These are phyloP conservation scores for Coracias cyanogaster DNA, from an alignment of 2,797 vertebrate species.

Conservation along the genomic window DNA sequence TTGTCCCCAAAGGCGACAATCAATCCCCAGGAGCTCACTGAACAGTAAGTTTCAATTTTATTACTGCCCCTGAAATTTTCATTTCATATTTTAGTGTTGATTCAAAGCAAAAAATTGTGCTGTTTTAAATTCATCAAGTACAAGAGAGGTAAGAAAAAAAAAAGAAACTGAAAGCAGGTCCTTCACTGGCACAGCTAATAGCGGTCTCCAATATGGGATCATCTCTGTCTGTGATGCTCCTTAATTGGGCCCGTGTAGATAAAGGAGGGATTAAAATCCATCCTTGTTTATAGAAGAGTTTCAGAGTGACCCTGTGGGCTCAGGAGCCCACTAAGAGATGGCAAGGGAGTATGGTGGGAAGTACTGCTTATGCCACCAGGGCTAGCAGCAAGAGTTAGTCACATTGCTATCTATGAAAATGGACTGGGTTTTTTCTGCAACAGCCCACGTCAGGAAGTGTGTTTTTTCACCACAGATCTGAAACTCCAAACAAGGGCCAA, in stretches of 20 bases:
- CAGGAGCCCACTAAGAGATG: background rate
- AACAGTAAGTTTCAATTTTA: background rate
- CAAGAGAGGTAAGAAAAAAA: background rate
- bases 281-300: background rate
- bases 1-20: background rate
- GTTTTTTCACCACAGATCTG: background rate
- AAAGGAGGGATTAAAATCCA: background rate
- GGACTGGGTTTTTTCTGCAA: background rate
- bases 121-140: background rate
- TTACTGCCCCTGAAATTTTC: background rate
- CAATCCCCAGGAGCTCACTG: background rate
- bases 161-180: background rate
- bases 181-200: background rate
- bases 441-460: background rate
- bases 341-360: background rate
- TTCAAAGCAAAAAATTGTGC: background rate
- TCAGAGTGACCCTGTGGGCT: background rate
- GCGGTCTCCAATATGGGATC: background rate
- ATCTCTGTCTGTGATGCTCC: background rate
- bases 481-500: background rate
- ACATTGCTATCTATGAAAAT: background rate
- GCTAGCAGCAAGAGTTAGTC: background rate
- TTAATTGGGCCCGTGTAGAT: background rate
- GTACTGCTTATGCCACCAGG: background rate
- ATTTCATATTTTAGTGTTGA: background rate